Percentiles rank a stretch among this genome's conserved stretches.
Conservation (phyloP, 2,888 invertebrate species). For the Orchestes rusci region DNA sequence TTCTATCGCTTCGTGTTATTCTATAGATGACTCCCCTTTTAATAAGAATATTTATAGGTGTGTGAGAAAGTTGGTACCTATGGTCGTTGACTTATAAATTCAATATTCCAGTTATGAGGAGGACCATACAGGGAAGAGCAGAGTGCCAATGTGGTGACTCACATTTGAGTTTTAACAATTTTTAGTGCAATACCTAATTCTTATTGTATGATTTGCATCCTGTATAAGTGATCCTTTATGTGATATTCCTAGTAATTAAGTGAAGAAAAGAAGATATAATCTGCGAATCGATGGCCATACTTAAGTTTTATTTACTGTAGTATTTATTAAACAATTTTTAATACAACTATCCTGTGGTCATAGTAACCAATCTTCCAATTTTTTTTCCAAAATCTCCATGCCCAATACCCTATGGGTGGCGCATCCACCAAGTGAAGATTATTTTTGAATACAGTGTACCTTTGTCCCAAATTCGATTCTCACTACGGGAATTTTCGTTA, state of each 20-base stretch:
- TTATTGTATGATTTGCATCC: conserved; percentile 10
- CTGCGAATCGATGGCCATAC: conserved; percentile 18
- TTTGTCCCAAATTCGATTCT: no score
- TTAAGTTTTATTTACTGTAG: conserved; percentile 5
- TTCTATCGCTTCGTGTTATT: conserved; percentile 14
- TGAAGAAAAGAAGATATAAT: not conserved
- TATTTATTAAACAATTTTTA: no score
- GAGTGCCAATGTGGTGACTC: conserved; percentile 12
- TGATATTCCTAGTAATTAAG: conserved; percentile 18
- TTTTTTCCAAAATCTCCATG: no score
- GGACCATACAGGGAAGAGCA: conserved; percentile 5
- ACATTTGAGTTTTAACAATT: conserved; percentile 1
- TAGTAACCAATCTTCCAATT: no score
- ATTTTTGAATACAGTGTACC: no score
- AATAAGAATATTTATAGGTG: conserved; percentile 15
- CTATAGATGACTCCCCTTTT: conserved; percentile 5
- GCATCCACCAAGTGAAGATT: no score
- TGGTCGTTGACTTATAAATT: not conserved
- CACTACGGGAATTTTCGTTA: no score
- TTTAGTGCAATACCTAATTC: conserved; percentile 13
- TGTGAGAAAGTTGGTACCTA: not conserved
- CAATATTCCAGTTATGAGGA: conserved; percentile 12
- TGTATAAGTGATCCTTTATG: conserved; percentile 18
- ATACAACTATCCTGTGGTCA: no score
- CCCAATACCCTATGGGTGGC: no score